Percentiles rank a stretch among this genome's conserved stretches.
Conservation (phyloP, 2,888 invertebrate genomes). For the Sarcophaga rosellei region DNA sequence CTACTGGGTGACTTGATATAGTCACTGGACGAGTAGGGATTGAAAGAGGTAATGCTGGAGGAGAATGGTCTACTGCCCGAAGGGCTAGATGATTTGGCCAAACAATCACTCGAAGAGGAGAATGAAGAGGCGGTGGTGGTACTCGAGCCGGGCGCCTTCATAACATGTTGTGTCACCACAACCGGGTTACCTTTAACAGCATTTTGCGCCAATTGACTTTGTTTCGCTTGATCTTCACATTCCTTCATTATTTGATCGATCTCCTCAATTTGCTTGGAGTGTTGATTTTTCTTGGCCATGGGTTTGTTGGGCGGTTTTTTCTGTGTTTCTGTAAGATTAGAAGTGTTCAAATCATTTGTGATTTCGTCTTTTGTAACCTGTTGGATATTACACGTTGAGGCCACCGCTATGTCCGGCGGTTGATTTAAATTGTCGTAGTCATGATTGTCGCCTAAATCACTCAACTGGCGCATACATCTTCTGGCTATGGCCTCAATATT, state of each 20-base stretch:
- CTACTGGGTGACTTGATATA: conserved; percentile 81
- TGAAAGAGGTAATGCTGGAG: conserved; percentile 81
- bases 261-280: conserved; percentile 74
- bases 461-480: conserved; percentile 81
- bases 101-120: conserved; percentile 80
- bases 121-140: conserved; percentile 77
- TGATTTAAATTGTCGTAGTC: conserved; percentile 81
- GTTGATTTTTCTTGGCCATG: conserved; percentile 63
- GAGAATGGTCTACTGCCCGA: conserved; percentile 77
- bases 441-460: conserved; percentile 77
- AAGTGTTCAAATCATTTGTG: conserved; percentile 67
- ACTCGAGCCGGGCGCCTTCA: conserved; percentile 68
- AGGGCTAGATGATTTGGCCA: conserved; percentile 80
- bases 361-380: conserved; percentile 60
- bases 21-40: conserved; percentile 81
- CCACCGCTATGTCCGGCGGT: conserved; percentile 64
- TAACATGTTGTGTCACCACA: conserved; percentile 35
- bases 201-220: conserved; percentile 67
- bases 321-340: conserved; percentile 66
- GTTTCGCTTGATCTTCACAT: conserved; percentile 77
- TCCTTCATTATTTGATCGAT: conserved; percentile 81
- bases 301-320: conserved; percentile 61
- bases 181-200: conserved; percentile 53
- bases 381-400: conserved; percentile 64
- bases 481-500: conserved; percentile 82